Conservation (phyloP, 2,888 invertebrate species). For the Polydrusus tereticollis region DNA sequence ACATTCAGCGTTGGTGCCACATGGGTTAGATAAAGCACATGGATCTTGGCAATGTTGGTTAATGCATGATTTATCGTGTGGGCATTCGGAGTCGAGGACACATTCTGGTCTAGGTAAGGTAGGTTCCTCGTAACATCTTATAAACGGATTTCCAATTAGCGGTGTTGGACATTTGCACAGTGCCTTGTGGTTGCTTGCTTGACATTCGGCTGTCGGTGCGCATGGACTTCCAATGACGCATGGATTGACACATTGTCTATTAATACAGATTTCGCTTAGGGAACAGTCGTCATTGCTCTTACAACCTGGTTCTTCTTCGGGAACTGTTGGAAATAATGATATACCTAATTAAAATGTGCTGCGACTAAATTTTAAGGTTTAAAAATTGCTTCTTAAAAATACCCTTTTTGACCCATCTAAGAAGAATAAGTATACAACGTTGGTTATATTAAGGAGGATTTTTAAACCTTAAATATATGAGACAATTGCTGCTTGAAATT, state of each 20-base stretch:
- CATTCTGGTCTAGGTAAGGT: constrained; percentile 75
- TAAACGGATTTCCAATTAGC: constrained; percentile 84
- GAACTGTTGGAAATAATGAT: constrained; percentile 58
- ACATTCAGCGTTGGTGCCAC: constrained; percentile 86
- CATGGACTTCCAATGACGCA: constrained; percentile 80
- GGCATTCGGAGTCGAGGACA: constrained; percentile 80
- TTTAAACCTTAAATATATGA: neutral
- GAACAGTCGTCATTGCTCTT: constrained; percentile 80
- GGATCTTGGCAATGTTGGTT: constrained; percentile 85
- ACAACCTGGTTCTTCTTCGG: constrained; percentile 74
- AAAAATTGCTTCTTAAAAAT: neutral
- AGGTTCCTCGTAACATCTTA: constrained; percentile 75
- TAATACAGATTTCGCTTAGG: constrained; percentile 78
- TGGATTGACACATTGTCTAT: constrained; percentile 82
- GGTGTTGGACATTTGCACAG: constrained; percentile 82
- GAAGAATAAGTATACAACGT: neutral
- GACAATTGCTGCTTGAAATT: neutral
- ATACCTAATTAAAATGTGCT: constrained; percentile 17
- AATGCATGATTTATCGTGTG: constrained; percentile 83
- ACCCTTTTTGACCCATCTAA: no score
- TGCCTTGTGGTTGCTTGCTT: constrained; percentile 81
- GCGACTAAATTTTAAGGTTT: neutral
- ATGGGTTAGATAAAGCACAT: constrained; percentile 81
- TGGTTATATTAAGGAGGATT: neutral
- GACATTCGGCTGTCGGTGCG: constrained; percentile 83